phyloP scores from a whole-genome alignment of 2,888 invertebrate genomes.

The Heliconius hortense region DNA sequence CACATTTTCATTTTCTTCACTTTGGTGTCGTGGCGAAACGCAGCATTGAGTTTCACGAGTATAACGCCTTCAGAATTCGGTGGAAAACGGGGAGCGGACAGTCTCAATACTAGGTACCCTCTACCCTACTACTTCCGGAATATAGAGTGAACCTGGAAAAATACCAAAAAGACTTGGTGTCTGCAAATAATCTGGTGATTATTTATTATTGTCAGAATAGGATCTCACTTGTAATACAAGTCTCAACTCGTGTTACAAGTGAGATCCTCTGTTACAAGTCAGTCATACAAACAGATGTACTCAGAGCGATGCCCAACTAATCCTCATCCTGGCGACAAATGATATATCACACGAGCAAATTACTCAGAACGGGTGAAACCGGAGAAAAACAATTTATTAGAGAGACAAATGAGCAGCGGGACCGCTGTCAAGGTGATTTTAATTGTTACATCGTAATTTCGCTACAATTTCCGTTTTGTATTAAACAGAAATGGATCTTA shows the following conservation, averaged over 20 bases:
- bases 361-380: constrained; percentile 57
- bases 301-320: constrained; percentile 61
- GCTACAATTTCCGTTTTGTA: constrained; percentile 22
- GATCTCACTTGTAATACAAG: constrained; percentile 21
- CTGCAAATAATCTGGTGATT: neutral
- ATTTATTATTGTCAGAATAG: constrained; percentile 24
- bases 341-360: constrained; percentile 74
- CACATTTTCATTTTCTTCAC: no score
- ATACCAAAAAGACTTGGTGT: neutral
- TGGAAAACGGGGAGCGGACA: no score
- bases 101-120: no score
- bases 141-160: no score
- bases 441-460: constrained; percentile 58
- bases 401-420: constrained; percentile 61
- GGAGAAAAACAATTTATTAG: constrained; percentile 74
- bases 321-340: constrained; percentile 61
- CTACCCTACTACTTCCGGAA: no score
- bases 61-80: no score
- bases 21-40: no score
- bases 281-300: constrained; percentile 58
- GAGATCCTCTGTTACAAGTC: no score
- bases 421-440: constrained; percentile 54
- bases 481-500: neutral
- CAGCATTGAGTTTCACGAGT: no score
- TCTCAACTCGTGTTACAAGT: constrained; percentile 38